phyloP scores from a whole-genome alignment of 1,140 invertebrate genomes.

The Aphaenogaster rudis region DNA sequence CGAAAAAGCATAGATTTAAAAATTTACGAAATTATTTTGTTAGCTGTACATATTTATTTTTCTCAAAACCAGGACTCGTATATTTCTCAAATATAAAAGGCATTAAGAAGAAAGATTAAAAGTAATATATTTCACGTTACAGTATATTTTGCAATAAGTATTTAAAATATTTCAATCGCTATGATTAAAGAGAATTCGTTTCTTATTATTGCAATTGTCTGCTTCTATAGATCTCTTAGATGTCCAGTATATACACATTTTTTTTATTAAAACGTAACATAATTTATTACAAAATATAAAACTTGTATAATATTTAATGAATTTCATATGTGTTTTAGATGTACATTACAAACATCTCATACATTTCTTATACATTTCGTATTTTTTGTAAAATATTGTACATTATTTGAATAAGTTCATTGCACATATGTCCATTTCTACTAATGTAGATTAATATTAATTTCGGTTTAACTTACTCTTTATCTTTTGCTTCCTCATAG shows the following conservation, averaged over 20 bases:
- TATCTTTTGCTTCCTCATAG: no score
- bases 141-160: neutral
- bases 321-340: constrained; percentile 18
- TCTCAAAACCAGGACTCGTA: neutral
- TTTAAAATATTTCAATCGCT: neutral
- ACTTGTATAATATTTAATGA: constrained; percentile 15
- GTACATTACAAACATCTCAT: neutral
- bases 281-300: constrained; percentile 57
- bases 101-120: no score
- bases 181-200: neutral
- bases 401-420: neutral
- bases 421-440: neutral
- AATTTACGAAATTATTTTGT: neutral
- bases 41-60: neutral
- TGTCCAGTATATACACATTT: neutral
- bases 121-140: no score
- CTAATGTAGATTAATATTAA: no score
- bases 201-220: neutral
- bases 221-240: neutral
- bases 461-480: no score
- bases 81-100: neutral
- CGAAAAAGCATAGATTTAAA: neutral
- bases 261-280: neutral
- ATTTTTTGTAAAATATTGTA: neutral
- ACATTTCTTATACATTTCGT: no score